A percentile compares a stretch with the other conserved stretches of the same genome.
These are phyloP conservation scores for Meandrina meandrites DNA, from an alignment of 92 coral and sea anemone genomes.

Conservation along the genomic window DNA sequence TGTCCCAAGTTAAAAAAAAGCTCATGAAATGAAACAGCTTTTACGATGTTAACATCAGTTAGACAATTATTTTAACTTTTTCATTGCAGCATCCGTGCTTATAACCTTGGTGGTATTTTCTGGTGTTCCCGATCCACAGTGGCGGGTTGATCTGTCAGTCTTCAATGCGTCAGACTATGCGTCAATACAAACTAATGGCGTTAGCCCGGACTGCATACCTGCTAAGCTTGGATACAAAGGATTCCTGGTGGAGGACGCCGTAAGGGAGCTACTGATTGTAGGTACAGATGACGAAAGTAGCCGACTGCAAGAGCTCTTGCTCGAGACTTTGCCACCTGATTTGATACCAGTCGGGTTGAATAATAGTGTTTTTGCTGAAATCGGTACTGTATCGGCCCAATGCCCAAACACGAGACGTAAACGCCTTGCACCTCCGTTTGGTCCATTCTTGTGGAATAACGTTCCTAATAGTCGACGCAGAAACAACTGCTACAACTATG, in stretches of 20 bases:
- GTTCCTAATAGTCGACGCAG: background rate
- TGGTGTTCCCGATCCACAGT: slow-evolving; percentile 10
- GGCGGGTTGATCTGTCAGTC: background rate
- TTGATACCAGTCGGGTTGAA: background rate
- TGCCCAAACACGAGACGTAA: background rate
- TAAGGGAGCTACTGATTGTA: background rate
- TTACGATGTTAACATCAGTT: background rate
- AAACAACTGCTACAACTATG: slow-evolving; percentile 34
- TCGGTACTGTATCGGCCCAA: background rate
- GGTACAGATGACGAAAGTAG: background rate
- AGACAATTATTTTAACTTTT: background rate
- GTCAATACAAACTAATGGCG: background rate
- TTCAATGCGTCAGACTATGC: background rate
- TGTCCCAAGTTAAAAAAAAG: no score
- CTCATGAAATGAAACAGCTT: background rate
- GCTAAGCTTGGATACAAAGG: slow-evolving; percentile 33
- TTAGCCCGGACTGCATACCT: background rate
- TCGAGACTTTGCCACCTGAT: slow-evolving; percentile 2
- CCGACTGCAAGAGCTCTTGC: background rate
- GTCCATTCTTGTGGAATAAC: background rate
- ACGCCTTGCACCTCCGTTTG: background rate
- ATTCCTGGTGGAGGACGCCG: background rate
- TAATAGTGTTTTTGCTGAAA: background rate
- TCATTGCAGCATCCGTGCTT: background rate
- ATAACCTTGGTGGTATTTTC: background rate